A percentile compares a stretch with the other conserved stretches of the same genome.
phyloP scores from a whole-genome alignment of 2,888 invertebrate species.

The Drosophila putrida region DNA sequence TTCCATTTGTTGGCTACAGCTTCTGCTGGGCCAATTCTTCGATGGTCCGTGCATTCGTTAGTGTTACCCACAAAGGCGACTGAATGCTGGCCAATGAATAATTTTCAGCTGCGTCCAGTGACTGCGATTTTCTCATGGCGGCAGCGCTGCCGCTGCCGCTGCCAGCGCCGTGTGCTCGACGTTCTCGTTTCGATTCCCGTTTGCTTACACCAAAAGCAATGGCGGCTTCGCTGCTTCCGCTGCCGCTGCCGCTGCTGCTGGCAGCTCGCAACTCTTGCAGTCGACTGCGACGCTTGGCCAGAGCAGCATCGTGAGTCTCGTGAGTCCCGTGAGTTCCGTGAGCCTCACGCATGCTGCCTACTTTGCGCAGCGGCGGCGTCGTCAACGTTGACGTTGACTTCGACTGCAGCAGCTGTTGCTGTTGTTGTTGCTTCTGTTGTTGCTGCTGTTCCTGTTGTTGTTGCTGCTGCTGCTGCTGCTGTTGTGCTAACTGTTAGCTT shows the following conservation, averaged over 20 bases:
- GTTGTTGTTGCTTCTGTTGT: conserved; percentile 20
- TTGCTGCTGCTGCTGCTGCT: conserved; percentile 50
- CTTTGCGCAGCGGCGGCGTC: background rate
- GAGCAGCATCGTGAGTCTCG: conserved; percentile 41
- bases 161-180: conserved; percentile 28
- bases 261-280: conserved; percentile 65
- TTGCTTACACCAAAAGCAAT: conserved; percentile 52
- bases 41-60: conserved; percentile 90
- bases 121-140: conserved; percentile 77
- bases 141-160: conserved; percentile 18
- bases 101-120: conserved; percentile 75
- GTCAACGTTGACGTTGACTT: conserved; percentile 22
- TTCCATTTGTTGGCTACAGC: conserved; percentile 35
- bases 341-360: conserved; percentile 42
- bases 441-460: conserved; percentile 20
- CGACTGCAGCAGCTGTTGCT: conserved; percentile 15
- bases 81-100: conserved; percentile 87
- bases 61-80: conserved; percentile 93
- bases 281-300: conserved; percentile 72
- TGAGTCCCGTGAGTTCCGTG: background rate
- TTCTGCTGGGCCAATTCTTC: conserved; percentile 83
- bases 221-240: conserved; percentile 47
- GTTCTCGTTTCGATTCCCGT: conserved; percentile 53
- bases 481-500: conserved; percentile 81
- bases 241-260: conserved; percentile 45